A percentile compares a stretch with the other conserved stretches of the same genome.
Conservation (phyloP, 2,888 invertebrate species). For the Tenthredo amoena region DNA sequence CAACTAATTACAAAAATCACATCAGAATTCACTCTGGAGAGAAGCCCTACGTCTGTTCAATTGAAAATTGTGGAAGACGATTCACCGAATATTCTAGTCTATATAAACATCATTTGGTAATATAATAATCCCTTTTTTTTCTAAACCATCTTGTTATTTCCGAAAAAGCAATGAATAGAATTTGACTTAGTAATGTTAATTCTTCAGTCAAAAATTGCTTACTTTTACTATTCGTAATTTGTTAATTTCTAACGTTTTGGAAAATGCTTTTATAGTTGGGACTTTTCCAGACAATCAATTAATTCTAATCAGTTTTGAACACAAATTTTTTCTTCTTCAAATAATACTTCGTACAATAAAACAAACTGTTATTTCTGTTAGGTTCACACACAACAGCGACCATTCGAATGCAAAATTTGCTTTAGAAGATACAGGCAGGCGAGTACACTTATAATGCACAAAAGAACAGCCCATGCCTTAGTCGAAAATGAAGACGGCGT, state of each 20-base stretch:
- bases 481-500: constrained; percentile 76
- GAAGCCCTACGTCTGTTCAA: constrained; percentile 83
- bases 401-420: constrained; percentile 82
- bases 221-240: too few relatives aligned
- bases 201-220: not conserved
- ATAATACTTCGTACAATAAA: not conserved
- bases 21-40: constrained; percentile 85
- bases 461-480: constrained; percentile 81
- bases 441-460: constrained; percentile 82
- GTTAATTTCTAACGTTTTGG: too few relatives aligned
- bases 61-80: constrained; percentile 82
- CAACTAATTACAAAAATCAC: constrained; percentile 86
- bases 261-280: too few relatives aligned
- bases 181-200: not conserved
- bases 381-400: constrained; percentile 82
- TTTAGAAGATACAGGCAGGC: constrained; percentile 82
- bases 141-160: not conserved
- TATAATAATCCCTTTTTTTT: not conserved
- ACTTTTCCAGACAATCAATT: not conserved
- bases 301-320: too few relatives aligned
- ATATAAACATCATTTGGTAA: constrained; percentile 83
- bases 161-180: not conserved
- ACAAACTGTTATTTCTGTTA: constrained; percentile 48
- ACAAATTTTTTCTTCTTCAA: not conserved
- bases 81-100: constrained; percentile 87